Evolutionary conservation across 2,888 invertebrate species (phyloP), one percentile per base, ranked within the genome.

Genomic region (Morpho achilles): DNA sequence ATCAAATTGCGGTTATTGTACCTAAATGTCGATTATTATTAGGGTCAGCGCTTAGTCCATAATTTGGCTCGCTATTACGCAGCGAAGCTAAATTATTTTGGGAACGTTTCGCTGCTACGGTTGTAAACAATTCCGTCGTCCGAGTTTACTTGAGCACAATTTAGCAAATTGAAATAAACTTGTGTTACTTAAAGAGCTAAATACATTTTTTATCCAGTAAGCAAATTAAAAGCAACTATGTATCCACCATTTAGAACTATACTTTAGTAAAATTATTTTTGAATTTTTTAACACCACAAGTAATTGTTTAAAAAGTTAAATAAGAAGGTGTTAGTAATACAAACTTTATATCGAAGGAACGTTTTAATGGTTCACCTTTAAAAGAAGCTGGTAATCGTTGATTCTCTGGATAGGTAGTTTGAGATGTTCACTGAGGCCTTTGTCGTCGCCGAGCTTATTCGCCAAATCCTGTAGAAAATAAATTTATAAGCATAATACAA

Each of bases 361-460:
- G 7, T 32, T 46, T 16, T 7, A 46, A 46, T 46, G 40, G 5
- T 7, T 62, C 62, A 97, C 98, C 96, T 97, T 97, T 69, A 98
- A 92, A 64, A 98, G 94, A 74, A 97, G 95, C 90, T 98, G 97
- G 87, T 98, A 98, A 92, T 98, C 97, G 94, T 97, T 97, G 84
- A 98, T 97, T 81, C 98, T 94, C 92, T 98, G 97, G 79, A 97
- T 96, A 72, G 98, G 97, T 74, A 98, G 94, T 90, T 97, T 96
- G 72, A 98, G 93, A 91, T 98, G 97, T 87, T 98, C 98, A 75
- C 94, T 92, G 75, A 97, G 93, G 72, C 94, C 94, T 89, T 97
- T 97, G 84, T 97, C 97, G 94, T 97, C 97, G 75, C 94, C 94
- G 76, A 96, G 93, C 80, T 93, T 94, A 76, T 95, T 94, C 84